phyloP scores from a whole-genome alignment of 1,140 invertebrate genomes.

The Augochlora pura region DNA sequence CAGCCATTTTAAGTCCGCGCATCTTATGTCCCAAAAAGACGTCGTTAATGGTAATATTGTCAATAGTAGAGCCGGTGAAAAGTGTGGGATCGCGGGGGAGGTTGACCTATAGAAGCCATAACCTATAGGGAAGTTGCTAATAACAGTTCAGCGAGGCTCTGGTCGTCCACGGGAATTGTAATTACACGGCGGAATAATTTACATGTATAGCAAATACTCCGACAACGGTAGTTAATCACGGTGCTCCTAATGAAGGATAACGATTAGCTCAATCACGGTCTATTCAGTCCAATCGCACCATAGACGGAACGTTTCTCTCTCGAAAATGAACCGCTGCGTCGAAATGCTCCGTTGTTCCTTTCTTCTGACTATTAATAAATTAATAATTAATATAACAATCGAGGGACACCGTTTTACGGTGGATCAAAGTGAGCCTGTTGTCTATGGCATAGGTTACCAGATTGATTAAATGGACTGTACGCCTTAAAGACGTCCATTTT shows the following conservation, averaged over 20 bases:
- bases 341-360: neutral
- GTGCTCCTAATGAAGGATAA: conserved; percentile 32
- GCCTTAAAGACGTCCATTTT: too few relatives aligned
- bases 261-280: conserved; percentile 35
- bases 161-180: conserved; percentile 18
- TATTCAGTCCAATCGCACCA: conserved; percentile 5
- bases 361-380: too few relatives aligned
- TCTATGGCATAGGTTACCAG: too few relatives aligned
- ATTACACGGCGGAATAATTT: conserved; percentile 37
- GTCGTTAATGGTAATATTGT: neutral
- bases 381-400: too few relatives aligned
- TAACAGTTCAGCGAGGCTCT: conserved; percentile 17
- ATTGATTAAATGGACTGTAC: too few relatives aligned
- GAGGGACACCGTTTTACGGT: too few relatives aligned
- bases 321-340: neutral
- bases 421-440: too few relatives aligned
- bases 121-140: conserved; percentile 41
- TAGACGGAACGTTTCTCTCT: neutral
- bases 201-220: neutral
- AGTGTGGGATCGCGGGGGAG: neutral
- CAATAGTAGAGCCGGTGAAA: neutral
- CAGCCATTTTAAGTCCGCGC: too few relatives aligned
- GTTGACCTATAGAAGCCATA: neutral
- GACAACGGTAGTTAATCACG: conserved; percentile 12
- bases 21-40: too few relatives aligned